Base-by-base conservation (phyloP, 2,888 invertebrate genomes). In the Volucella inanis region DNA sequence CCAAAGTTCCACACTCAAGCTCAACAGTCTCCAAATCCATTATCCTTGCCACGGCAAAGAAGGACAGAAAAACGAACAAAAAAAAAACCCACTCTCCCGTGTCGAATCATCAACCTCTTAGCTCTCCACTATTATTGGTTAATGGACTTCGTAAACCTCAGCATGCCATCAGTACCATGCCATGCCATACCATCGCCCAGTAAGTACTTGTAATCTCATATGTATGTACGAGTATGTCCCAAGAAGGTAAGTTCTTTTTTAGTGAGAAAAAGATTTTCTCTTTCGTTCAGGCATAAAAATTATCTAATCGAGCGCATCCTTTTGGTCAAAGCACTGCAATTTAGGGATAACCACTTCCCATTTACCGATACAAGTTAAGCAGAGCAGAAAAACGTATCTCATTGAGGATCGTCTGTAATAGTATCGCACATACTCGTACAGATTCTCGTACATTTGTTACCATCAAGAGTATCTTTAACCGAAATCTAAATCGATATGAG, bases 281-380 rank as follows among this genome's bases (percentile, higher is more conserved):
- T 62, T 65, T 74, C 8, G 74, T 55, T 70, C 83, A 83, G 41
- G 74, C 78, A 83, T 83, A 74, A 68, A 57, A 78, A 83, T 83
- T 78, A 78, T 68, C 83, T 78, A 83, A 83, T 83, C 78, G 83
- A 83, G 83, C 83, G 78, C 83, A 78, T 83, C 83, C 68, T 78
- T 57, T 72, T 83, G 83, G 83, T 83, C 83, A 83, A 74, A 83
- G 83, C 52, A 83, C 52, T 83, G 83, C 83, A 83, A 78, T 83
- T 68, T 64, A 77, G 39, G 78, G 78, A 83, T 74, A 83, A 68
- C 67, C 72, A 68, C 55, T 6, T 31, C 31, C 64, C 61, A 74
- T 68, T 78, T 78, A 55, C 62, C 62, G 64, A 74, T 78, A 78
- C 78, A 76, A 72, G 83, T 83, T 78, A 83, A 83, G 50, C 68